Evolutionary conservation across 2,888 invertebrate species (phyloP).

Genomic region (Drosophila meridiana): DNA sequence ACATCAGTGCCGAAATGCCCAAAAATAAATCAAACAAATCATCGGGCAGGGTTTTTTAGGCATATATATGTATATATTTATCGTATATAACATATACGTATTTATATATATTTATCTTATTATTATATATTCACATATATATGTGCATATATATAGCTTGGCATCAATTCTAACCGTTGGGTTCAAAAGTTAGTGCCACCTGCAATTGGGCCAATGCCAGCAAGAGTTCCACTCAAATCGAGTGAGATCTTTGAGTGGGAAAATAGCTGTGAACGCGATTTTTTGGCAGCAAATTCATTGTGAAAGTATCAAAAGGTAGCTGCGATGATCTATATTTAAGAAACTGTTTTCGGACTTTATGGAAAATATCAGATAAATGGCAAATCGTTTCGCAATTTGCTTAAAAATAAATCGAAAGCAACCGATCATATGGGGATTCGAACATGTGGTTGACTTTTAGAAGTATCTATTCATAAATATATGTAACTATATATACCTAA

Average conservation of each 20-base stretch:
- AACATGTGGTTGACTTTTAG: slow-evolving; percentile 73
- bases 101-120: not conserved
- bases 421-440: slow-evolving; percentile 20
- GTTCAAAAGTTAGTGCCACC: slow-evolving; percentile 66
- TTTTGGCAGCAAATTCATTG: slow-evolving; percentile 67
- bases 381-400: slow-evolving; percentile 65
- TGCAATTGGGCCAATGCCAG: slow-evolving; percentile 78
- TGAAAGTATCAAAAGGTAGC: slow-evolving; percentile 46
- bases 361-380: slow-evolving; percentile 49
- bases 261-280: slow-evolving; percentile 62
- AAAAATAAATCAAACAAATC: slow-evolving; percentile 60
- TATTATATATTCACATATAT: not conserved
- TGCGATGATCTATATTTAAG: slow-evolving; percentile 56
- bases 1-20: slow-evolving; percentile 39
- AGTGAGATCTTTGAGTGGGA: slow-evolving; percentile 47
- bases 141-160: slow-evolving; percentile 13
- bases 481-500: not conserved
- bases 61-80: not conserved
- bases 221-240: slow-evolving; percentile 48
- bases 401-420: slow-evolving; percentile 42
- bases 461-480: slow-evolving; percentile 11
- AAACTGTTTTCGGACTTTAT: slow-evolving; percentile 22
- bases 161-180: slow-evolving; percentile 27
- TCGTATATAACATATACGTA: not conserved
- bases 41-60: not conserved